A percentile compares a stretch with the other conserved stretches of the same genome.
These are phyloP conservation scores for Nyctibius bracteatus DNA, from an alignment of 2,113 vertebrate genomes.

Conservation along the genomic window DNA sequence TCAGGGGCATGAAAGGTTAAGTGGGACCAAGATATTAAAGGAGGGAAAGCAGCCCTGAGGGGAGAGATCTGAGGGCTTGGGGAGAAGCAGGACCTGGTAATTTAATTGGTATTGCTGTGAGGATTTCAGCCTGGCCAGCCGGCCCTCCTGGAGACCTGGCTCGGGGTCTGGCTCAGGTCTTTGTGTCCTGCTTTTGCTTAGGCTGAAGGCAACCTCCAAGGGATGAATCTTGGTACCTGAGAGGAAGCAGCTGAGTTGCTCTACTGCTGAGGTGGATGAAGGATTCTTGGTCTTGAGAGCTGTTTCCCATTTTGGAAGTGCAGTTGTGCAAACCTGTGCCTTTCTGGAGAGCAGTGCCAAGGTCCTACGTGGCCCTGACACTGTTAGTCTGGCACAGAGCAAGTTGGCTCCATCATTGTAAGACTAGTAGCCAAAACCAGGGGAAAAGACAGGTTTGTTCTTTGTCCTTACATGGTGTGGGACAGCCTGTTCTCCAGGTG, in stretches of 20 bases:
- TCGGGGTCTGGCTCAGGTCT: not conserved
- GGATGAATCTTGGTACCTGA: not conserved
- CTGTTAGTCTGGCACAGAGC: not conserved
- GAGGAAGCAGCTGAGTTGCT: not conserved
- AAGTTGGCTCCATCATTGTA: not conserved
- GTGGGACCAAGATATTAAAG: not conserved
- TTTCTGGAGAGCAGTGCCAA: not conserved
- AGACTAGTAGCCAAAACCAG: not conserved
- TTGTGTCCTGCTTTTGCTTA: not conserved
- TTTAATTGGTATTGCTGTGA: not conserved
- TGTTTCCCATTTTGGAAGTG: not conserved
- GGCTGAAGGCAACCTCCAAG: accelerated
- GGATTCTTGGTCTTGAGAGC: not conserved
- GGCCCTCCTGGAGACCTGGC: no score
- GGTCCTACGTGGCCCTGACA: accelerated
- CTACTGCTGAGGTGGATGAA: not conserved
- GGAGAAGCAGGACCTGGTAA: not conserved
- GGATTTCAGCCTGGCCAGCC: not conserved
- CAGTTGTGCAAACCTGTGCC: not conserved
- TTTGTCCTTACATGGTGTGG: not conserved
- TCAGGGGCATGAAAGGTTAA: not conserved
- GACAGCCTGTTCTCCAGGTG: not conserved
- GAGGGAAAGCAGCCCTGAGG: not conserved
- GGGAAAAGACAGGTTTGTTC: not conserved
- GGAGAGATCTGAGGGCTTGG: not conserved